phyloP scores from a whole-genome alignment of 2,888 invertebrate species.

The Pelosia muscerda region DNA sequence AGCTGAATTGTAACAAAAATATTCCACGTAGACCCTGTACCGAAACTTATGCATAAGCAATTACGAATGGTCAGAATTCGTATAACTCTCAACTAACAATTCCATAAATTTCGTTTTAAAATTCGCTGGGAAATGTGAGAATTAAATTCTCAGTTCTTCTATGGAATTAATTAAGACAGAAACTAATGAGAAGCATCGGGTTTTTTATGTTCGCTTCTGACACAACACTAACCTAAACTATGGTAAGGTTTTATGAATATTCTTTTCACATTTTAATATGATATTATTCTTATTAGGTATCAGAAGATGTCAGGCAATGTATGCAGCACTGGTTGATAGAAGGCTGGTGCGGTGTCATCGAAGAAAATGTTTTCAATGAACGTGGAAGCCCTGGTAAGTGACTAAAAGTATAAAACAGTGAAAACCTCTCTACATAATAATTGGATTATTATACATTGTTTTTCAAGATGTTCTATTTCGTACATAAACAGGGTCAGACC shows the following conservation, averaged over 20 bases:
- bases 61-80: no score
- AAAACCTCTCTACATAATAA: slow-evolving; percentile 8
- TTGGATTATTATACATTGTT: slow-evolving; percentile 22
- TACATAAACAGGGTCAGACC: slow-evolving; percentile 32
- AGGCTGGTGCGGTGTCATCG: slow-evolving; percentile 83
- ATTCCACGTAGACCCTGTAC: no score
- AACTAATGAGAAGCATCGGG: no score
- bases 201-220: no score
- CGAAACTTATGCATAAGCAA: no score
- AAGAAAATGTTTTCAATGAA: slow-evolving; percentile 79
- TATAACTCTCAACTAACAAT: no score
- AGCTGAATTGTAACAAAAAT: no score
- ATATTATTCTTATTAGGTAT: slow-evolving; percentile 62
- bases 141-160: no score
- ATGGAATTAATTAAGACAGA: no score
- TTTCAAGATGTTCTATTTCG: slow-evolving; percentile 32
- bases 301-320: slow-evolving; percentile 82
- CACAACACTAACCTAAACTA: no score
- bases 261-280: background rate
- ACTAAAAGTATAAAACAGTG: background rate
- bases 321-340: slow-evolving; percentile 81
- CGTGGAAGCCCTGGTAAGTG: slow-evolving; percentile 69
- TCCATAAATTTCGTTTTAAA: no score
- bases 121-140: no score
- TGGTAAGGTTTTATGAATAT: background rate